Evolutionary conservation across 2,113 vertebrate genomes (phyloP).

Genomic region (Cryptotis parvus): DNA sequence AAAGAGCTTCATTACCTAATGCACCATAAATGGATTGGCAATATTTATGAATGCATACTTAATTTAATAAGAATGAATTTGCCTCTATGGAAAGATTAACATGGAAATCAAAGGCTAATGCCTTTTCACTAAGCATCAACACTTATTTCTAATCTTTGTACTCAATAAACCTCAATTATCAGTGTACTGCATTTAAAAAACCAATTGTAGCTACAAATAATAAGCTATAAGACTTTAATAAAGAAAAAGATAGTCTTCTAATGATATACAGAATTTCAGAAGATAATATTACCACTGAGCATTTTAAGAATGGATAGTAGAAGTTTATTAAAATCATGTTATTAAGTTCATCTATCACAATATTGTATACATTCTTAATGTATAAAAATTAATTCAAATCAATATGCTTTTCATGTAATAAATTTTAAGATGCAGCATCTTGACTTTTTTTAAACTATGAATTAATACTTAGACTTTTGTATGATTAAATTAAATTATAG

Average conservation of each 20-base stretch:
- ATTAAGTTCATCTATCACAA: not conserved
- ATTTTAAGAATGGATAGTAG: not conserved
- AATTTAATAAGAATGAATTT: not conserved
- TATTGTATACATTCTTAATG: not conserved
- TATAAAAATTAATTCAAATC: slow-evolving; percentile 47
- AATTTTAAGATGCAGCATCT: not conserved
- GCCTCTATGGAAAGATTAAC: slow-evolving; percentile 11
- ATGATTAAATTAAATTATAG: not conserved
- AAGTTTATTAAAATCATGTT: not conserved
- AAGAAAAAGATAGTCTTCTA: not conserved
- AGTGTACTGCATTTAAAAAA: not conserved
- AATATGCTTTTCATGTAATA: not conserved
- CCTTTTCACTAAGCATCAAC: not conserved
- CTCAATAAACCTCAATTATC: slow-evolving; percentile 52
- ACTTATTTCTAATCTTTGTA: slow-evolving; percentile 47
- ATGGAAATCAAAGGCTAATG: slow-evolving; percentile 32
- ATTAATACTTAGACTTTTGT: not conserved
- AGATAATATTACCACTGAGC: not conserved
- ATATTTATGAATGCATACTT: not conserved
- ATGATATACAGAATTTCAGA: not conserved
- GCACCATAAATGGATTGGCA: not conserved
- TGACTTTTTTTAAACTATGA: not conserved
- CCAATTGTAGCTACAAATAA: not conserved
- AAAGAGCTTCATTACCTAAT: not conserved
- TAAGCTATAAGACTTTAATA: not conserved